Conservation (phyloP, 2,113 vertebrate genomes). For the Dolichotis patagonum region DNA sequence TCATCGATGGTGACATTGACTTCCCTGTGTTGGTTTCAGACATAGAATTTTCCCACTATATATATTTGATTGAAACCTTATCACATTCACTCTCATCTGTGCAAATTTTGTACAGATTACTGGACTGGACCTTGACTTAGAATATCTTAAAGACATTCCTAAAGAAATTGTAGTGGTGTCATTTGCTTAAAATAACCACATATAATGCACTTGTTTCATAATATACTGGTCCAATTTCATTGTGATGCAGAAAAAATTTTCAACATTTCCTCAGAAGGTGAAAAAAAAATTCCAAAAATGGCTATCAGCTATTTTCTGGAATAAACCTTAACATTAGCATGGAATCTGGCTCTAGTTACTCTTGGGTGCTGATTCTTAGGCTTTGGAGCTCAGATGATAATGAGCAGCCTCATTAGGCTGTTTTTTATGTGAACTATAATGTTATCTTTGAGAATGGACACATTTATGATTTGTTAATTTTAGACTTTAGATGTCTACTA, state of each 20-base stretch:
- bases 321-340: neutral
- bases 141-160: neutral
- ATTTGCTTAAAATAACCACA: slow-evolving; percentile 7
- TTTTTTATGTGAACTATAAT: neutral
- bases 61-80: slow-evolving; percentile 15
- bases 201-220: neutral
- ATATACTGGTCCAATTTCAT: neutral
- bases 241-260: neutral
- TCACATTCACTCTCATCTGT: neutral
- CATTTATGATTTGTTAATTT: neutral
- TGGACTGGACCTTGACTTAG: neutral
- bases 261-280: neutral
- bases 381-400: neutral
- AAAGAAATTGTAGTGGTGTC: neutral
- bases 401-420: neutral
- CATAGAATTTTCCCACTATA: neutral
- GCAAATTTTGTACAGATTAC: neutral
- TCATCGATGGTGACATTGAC: neutral
- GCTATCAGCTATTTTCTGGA: neutral
- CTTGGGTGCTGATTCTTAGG: neutral
- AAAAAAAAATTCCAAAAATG: neutral
- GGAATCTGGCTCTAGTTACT: neutral
- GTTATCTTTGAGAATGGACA: neutral
- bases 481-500: neutral
- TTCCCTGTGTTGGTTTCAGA: neutral